A percentile compares a stretch with the other conserved stretches of the same genome.
These are phyloP conservation scores for Platyrinchus mystaceus DNA, from an alignment of 2,797 vertebrate genomes.

Conservation along the genomic window DNA sequence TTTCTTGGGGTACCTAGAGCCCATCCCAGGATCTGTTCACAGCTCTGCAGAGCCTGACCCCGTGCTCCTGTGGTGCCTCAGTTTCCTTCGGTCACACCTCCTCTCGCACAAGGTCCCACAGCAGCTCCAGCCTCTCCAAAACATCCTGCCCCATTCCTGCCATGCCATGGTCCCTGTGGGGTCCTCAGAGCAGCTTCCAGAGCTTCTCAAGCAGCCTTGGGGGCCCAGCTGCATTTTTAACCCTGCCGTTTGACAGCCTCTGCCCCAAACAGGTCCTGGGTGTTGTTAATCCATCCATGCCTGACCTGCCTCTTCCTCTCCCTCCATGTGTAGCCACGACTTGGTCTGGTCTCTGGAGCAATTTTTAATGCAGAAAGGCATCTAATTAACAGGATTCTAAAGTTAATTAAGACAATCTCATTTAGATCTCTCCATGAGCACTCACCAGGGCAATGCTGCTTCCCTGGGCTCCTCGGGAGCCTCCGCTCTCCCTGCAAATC, in stretches of 20 bases:
- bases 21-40: not conserved
- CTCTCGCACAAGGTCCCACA: not conserved
- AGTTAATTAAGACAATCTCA: conserved; percentile 69
- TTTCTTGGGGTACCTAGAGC: not conserved
- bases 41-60: not conserved
- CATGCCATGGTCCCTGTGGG: too few relatives aligned
- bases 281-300: not conserved
- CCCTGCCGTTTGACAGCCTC: not conserved
- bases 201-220: not conserved
- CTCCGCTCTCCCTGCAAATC: not conserved
- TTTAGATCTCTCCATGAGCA: conserved; percentile 30
- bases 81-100: not conserved
- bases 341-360: conserved; percentile 10
- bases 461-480: not conserved
- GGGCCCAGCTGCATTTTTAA: not conserved
- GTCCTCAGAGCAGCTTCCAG: not conserved
- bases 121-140: not conserved
- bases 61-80: not conserved
- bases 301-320: not conserved
- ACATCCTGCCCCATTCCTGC: not conserved
- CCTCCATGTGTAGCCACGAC: not conserved
- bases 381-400: conserved; percentile 64
- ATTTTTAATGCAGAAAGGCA: conserved; percentile 30
- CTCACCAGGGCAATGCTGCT: conserved; percentile 15
- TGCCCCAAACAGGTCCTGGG: not conserved